Conservation (phyloP, 2,113 vertebrate species). For the Brienomyrus longianalis region DNA sequence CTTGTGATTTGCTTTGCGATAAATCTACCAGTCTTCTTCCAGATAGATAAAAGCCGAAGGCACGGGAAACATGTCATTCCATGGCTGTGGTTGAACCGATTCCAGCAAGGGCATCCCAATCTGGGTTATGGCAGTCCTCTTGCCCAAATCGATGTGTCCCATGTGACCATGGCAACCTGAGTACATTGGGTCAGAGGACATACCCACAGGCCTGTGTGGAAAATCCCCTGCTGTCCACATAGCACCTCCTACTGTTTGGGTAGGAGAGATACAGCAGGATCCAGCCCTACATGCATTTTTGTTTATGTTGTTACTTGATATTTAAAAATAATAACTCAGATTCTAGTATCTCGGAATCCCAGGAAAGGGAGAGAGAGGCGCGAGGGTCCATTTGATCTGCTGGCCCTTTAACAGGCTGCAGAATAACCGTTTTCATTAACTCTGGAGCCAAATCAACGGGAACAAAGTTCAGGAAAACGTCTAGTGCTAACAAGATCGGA, state of each 20-base stretch:
- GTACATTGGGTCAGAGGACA: not conserved
- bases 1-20: no score
- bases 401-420: not conserved
- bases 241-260: not conserved
- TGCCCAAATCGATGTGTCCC: not conserved
- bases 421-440: constrained; percentile 18
- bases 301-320: not conserved
- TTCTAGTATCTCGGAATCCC: not conserved
- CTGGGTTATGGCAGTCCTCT: not conserved
- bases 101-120: not conserved
- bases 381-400: not conserved
- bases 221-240: not conserved
- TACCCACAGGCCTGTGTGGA: not conserved
- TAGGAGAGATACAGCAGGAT: not conserved
- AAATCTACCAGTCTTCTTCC: not conserved
- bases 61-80: no score
- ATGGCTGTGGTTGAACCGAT: not conserved
- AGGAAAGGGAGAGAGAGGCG: not conserved
- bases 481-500: constrained; percentile 8
- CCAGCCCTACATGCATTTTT: not conserved
- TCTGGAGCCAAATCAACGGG: not conserved
- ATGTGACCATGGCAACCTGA: not conserved
- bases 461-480: constrained; percentile 15
- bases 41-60: not conserved
- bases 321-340: not conserved